Percentiles rank a stretch among this genome's conserved stretches.
Evolutionary conservation across 2,113 vertebrate species (phyloP).

Genomic region (Vidua macroura): DNA sequence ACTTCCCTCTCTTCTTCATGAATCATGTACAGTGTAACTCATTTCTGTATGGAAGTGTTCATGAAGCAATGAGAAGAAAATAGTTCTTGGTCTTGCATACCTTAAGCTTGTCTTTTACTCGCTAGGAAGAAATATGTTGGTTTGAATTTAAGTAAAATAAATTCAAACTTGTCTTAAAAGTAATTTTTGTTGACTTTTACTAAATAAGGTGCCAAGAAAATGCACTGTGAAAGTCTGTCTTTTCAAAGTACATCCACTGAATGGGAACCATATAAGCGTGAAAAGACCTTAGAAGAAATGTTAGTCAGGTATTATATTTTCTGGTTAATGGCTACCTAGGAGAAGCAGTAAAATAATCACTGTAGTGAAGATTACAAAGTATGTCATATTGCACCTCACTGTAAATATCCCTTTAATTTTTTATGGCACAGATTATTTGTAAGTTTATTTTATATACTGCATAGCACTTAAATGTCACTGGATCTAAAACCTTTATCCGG

Average conservation of each 20-base stretch:
- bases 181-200: not conserved
- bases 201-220: not conserved
- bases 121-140: not conserved
- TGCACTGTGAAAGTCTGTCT: not conserved
- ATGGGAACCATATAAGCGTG: not conserved
- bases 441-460: conserved; percentile 27
- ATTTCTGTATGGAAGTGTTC: not conserved
- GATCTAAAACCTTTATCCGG: conserved; percentile 25
- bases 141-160: not conserved
- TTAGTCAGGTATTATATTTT: conserved; percentile 7
- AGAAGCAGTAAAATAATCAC: not conserved
- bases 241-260: not conserved
- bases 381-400: not conserved
- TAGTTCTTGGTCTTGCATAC: not conserved
- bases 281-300: not conserved
- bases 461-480: conserved; percentile 37
- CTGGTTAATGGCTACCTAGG: not conserved
- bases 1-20: not conserved
- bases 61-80: not conserved
- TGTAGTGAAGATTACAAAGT: not conserved
- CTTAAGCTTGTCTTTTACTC: not conserved
- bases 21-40: not conserved
- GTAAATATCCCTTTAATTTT: conserved; percentile 46
- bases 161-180: not conserved
- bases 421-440: conserved; percentile 26